Percentiles rank a stretch among this genome's conserved stretches.
These are phyloP conservation scores for Ridgeia piscesae DNA, from an alignment of 1,140 invertebrate genomes.

Conservation along the genomic window DNA sequence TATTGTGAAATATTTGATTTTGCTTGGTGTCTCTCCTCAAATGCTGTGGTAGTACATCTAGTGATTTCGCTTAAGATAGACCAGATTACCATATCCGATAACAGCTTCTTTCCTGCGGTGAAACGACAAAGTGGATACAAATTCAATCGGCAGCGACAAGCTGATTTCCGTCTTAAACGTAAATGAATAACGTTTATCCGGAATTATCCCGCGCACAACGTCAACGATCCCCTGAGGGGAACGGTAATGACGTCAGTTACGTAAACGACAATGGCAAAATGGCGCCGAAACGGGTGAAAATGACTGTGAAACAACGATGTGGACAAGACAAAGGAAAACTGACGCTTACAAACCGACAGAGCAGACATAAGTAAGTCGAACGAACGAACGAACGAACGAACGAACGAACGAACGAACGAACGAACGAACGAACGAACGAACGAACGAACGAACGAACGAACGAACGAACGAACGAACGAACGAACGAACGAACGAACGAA, in stretches of 20 bases:
- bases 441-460: no score
- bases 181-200: not conserved
- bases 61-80: not conserved
- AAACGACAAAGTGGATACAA: not conserved
- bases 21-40: no score
- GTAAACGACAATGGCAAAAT: not conserved
- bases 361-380: not conserved
- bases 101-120: not conserved
- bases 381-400: not conserved
- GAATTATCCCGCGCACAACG: not conserved
- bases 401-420: no score
- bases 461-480: no score
- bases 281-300: not conserved
- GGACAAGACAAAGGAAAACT: not conserved
- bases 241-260: not conserved
- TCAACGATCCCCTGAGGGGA: not conserved
- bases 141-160: not conserved
- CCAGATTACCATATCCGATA: not conserved
- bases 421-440: no score
- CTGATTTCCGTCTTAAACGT: constrained; percentile 5
- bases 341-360: not conserved
- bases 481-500: no score
- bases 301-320: not conserved
- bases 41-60: no score
- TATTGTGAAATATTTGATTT: no score